These are phyloP conservation scores for Dexiosoma caninum DNA, from an alignment of 2,888 invertebrate genomes.

Conservation along the genomic window DNA sequence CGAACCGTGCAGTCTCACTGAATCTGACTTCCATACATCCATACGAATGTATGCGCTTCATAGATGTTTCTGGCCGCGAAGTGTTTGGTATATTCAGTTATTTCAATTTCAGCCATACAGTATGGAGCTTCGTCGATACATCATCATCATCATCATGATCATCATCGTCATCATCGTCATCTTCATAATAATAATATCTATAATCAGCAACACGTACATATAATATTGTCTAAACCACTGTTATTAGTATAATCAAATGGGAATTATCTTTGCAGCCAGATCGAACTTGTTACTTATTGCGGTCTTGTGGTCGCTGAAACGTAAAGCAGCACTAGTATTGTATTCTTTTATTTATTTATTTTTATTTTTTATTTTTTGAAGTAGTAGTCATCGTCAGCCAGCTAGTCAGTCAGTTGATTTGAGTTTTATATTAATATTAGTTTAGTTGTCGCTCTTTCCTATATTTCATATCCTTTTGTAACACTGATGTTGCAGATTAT, in stretches of 20 bases:
- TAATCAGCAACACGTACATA: slow-evolving; percentile 78
- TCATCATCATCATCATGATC: slow-evolving; percentile 43
- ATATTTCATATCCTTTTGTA: slow-evolving; percentile 2
- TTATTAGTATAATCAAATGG: slow-evolving; percentile 78
- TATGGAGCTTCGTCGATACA: slow-evolving; percentile 34
- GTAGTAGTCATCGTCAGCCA: slow-evolving; percentile 39
- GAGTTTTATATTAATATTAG: slow-evolving; percentile 28
- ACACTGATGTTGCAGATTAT: slow-evolving; percentile 32
- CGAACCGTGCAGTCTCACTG: slow-evolving; percentile 1
- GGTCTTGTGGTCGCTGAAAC: slow-evolving; percentile 38
- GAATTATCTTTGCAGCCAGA: slow-evolving; percentile 76
- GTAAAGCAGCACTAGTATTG: slow-evolving; percentile 25
- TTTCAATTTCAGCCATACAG: slow-evolving; percentile 36
- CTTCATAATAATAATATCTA: slow-evolving; percentile 74
- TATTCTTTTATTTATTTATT: slow-evolving; percentile 13
- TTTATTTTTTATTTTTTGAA: background rate
- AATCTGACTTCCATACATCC: background rate
- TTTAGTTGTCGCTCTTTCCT: slow-evolving; percentile 21
- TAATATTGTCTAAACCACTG: slow-evolving; percentile 78
- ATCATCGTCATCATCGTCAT: slow-evolving; percentile 37
- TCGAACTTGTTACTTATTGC: slow-evolving; percentile 67
- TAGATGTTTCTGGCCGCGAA: slow-evolving; percentile 1
- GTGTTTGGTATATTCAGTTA: slow-evolving; percentile 8
- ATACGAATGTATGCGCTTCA: no score
- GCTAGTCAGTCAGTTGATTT: slow-evolving; percentile 36